phyloP scores from a whole-genome alignment of 2,797 vertebrate genomes.

The Sebastes itinus region DNA sequence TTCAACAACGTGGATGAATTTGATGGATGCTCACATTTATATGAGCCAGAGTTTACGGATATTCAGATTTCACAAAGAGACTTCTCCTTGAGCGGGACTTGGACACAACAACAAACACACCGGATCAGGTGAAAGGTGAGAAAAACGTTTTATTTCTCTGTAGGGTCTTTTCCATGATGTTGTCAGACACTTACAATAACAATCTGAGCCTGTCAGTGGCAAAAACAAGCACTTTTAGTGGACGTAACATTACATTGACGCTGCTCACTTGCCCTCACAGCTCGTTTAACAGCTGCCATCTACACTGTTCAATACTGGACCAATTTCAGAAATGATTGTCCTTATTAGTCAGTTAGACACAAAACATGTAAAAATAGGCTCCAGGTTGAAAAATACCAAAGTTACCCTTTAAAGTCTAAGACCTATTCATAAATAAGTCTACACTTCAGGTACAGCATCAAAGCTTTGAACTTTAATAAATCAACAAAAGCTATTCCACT shows the following conservation, averaged over 20 bases:
- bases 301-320: not conserved
- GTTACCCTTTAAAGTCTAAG: conserved; percentile 11
- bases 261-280: not conserved
- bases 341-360: too few relatives aligned
- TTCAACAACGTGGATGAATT: not conserved
- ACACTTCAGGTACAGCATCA: conserved; percentile 9
- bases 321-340: not conserved
- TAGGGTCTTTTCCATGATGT: not conserved
- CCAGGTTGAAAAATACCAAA: too few relatives aligned
- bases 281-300: not conserved
- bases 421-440: conserved; percentile 21
- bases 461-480: conserved; percentile 40
- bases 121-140: not conserved
- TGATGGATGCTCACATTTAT: not conserved
- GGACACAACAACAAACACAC: not conserved
- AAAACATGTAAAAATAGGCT: too few relatives aligned
- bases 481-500: conserved; percentile 2
- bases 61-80: not conserved
- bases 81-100: not conserved
- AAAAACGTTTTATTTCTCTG: not conserved
- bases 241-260: not conserved
- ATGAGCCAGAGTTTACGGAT: not conserved
- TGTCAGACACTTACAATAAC: not conserved
- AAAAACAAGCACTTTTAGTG: not conserved
- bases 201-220: not conserved